Evolutionary conservation across 30 jellyfish, hydroid and myxozoan genomes (phyloP).

Genomic region (Hydractinia symbiolongicarpus): DNA sequence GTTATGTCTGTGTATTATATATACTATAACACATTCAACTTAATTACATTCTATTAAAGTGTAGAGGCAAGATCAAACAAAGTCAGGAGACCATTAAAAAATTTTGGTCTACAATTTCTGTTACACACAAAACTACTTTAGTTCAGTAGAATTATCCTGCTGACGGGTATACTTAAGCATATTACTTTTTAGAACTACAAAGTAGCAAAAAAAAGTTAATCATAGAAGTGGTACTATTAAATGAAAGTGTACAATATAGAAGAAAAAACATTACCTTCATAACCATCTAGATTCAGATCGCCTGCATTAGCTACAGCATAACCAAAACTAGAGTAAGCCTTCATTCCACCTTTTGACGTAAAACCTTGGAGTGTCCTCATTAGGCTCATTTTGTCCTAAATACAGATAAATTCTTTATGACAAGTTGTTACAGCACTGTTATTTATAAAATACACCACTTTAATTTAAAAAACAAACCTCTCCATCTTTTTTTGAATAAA

Average conservation of each 20-base stretch:
- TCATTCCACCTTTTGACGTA: constrained; percentile 17
- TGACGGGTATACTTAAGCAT: neutral
- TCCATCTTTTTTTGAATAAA: constrained; percentile 30
- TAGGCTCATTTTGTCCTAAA: constrained; percentile 4
- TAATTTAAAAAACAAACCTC: constrained; percentile 31
- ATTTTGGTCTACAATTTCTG: no score
- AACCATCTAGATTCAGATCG: constrained; percentile 86
- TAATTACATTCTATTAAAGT: no score
- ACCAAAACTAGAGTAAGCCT: constrained; percentile 69
- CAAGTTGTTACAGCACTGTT: neutral
- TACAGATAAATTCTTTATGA: neutral
- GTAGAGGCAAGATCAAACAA: no score
- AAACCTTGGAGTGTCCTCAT: constrained; percentile 14
- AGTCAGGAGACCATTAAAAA: no score
- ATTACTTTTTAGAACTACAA: neutral
- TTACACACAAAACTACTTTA: no score
- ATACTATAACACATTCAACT: no score
- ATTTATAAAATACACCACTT: neutral
- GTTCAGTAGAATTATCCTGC: no score
- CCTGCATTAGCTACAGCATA: constrained; percentile 80
- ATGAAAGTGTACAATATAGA: neutral
- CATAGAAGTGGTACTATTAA: no score
- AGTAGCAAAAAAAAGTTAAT: neutral
- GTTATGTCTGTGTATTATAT: no score
- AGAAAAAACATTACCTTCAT: neutral